Conservation (phyloP, 1,140 invertebrate species). For the Cotesia glomerata region DNA sequence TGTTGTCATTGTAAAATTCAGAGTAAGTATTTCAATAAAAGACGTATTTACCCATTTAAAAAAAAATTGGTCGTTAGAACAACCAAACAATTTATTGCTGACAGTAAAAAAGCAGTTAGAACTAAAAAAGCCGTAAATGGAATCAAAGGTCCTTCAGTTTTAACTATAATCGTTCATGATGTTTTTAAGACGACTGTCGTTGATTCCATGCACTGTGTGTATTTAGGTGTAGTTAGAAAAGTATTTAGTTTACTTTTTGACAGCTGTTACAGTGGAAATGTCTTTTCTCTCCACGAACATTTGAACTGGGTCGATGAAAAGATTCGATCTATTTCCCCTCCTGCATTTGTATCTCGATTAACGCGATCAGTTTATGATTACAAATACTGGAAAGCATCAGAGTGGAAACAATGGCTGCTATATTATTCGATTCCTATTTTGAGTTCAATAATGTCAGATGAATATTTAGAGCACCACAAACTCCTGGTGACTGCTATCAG, state of each 20-base stretch:
- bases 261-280: neutral
- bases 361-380: too few relatives aligned
- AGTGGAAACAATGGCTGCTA: neutral
- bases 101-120: neutral
- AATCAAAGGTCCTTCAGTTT: slow-evolving; percentile 6
- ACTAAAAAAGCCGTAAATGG: neutral
- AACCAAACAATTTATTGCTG: neutral
- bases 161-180: neutral
- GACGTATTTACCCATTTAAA: slow-evolving; percentile 3
- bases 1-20: slow-evolving; percentile 1
- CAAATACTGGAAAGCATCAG: neutral
- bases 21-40: neutral
- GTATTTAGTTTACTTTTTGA: slow-evolving; percentile 14
- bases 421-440: neutral
- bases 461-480: slow-evolving; percentile 8
- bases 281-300: neutral
- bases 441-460: too few relatives aligned
- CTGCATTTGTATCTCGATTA: too few relatives aligned
- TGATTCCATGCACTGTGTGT: slow-evolving; percentile 17
- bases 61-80: neutral
- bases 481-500: neutral
- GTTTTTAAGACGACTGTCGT: neutral
- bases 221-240: slow-evolving; percentile 2
- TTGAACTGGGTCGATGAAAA: too few relatives aligned
- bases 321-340: too few relatives aligned